phyloP scores from a whole-genome alignment of 1,140 invertebrate genomes.

The Globodera rostochiensis region DNA sequence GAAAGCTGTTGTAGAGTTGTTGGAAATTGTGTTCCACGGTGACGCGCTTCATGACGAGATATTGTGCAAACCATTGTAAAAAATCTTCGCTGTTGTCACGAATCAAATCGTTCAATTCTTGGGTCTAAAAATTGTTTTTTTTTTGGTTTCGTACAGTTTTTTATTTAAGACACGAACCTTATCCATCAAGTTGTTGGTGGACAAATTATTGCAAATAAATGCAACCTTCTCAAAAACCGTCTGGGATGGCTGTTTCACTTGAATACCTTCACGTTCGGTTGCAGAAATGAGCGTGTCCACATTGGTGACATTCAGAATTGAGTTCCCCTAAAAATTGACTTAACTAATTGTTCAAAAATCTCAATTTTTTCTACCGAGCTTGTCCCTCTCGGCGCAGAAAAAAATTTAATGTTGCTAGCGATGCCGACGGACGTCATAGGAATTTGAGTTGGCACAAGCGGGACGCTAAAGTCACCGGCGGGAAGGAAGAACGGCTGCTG shows the following conservation, averaged over 20 bases:
- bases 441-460: slow-evolving; percentile 14
- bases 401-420: slow-evolving; percentile 29
- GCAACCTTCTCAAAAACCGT: slow-evolving; percentile 89
- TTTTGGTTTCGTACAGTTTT: background rate
- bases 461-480: slow-evolving; percentile 3
- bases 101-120: slow-evolving; percentile 89
- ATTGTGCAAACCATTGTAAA: slow-evolving; percentile 77
- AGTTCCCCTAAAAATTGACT: slow-evolving; percentile 35
- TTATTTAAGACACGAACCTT: slow-evolving; percentile 71
- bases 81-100: slow-evolving; percentile 75
- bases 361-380: slow-evolving; percentile 28
- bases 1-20: slow-evolving; percentile 89
- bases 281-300: slow-evolving; percentile 93
- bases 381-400: slow-evolving; percentile 30
- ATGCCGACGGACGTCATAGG: background rate
- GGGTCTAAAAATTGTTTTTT: slow-evolving; percentile 71
- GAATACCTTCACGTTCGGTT: slow-evolving; percentile 84
- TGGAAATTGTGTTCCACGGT: slow-evolving; percentile 98
- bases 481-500: background rate
- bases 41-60: slow-evolving; percentile 96
- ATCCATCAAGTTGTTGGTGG: slow-evolving; percentile 86
- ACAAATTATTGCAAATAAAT: slow-evolving; percentile 98
- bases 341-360: slow-evolving; percentile 11
- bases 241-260: slow-evolving; percentile 82
- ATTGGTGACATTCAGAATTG: slow-evolving; percentile 84